Evolutionary conservation across 30 jellyfish, hydroid and myxozoan genomes (phyloP).

Genomic region (Pelagia noctiluca): DNA sequence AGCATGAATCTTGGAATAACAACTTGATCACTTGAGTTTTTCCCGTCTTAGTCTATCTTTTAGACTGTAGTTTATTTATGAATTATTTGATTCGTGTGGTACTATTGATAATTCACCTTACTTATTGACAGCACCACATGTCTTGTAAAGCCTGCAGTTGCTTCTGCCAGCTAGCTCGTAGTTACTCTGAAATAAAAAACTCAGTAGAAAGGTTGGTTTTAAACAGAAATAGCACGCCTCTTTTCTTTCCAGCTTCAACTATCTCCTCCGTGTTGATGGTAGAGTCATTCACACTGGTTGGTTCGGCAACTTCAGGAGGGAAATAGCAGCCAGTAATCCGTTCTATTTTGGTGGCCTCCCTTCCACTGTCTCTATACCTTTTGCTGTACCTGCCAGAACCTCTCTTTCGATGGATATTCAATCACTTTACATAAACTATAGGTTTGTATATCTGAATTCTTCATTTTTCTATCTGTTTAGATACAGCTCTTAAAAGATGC

Average conservation of each 20-base stretch:
- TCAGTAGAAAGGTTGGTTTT: no score
- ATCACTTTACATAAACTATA: slow-evolving; percentile 62
- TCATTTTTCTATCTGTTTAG: not conserved
- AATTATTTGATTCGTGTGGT: no score
- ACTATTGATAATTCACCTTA: no score
- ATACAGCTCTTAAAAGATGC: not conserved
- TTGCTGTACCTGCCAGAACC: slow-evolving; percentile 69
- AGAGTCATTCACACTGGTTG: slow-evolving; percentile 82
- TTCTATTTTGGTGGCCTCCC: slow-evolving; percentile 93
- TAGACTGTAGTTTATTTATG: no score
- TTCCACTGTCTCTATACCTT: slow-evolving; percentile 47
- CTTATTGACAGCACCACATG: no score
- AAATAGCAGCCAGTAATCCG: slow-evolving; percentile 71
- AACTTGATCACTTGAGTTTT: no score
- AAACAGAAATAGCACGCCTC: no score
- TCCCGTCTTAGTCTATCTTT: no score
- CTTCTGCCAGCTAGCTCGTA: no score
- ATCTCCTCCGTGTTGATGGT: slow-evolving; percentile 85
- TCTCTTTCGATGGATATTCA: slow-evolving; percentile 84
- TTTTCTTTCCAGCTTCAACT: slow-evolving; percentile 32
- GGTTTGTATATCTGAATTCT: slow-evolving; percentile 60
- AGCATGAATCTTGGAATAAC: no score
- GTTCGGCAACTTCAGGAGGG: slow-evolving; percentile 84
- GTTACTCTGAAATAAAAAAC: no score
- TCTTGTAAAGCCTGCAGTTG: no score